These are phyloP conservation scores for Epistrophe grossulariae DNA, from an alignment of 2,888 invertebrate species.

Conservation along the genomic window DNA sequence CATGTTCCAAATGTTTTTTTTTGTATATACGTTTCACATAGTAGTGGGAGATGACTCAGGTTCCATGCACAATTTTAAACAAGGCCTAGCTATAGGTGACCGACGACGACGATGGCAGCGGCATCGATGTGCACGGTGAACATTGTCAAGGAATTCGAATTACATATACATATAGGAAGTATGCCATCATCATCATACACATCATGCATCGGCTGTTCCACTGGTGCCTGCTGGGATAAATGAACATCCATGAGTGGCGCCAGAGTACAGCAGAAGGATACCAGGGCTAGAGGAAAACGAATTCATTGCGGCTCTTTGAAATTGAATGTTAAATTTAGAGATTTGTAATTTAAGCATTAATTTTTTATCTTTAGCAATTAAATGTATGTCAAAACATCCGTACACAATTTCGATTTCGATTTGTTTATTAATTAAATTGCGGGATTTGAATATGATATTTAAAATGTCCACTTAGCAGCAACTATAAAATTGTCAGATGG, in stretches of 20 bases:
- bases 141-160: slow-evolving; percentile 31
- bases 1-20: slow-evolving; percentile 49
- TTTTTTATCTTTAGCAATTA: too few species aligned
- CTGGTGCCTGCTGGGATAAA: slow-evolving; percentile 33
- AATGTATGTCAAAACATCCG: too few species aligned
- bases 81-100: slow-evolving; percentile 42
- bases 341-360: slow-evolving; percentile 39
- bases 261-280: background rate
- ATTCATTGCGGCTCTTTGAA: slow-evolving; percentile 1
- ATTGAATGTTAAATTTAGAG: slow-evolving; percentile 17
- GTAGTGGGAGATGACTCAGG: background rate
- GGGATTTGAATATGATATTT: background rate
- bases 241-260: background rate
- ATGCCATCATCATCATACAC: slow-evolving; percentile 53
- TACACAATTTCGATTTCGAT: too few species aligned
- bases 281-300: background rate
- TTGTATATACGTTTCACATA: background rate
- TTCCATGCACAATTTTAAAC: slow-evolving; percentile 43
- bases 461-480: background rate
- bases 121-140: slow-evolving; percentile 16
- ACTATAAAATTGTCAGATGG: background rate
- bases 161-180: slow-evolving; percentile 4
- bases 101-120: background rate
- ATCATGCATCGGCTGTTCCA: slow-evolving; percentile 60
- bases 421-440: slow-evolving; percentile 66